Evolutionary conservation across 2,113 vertebrate species (phyloP), one percentile per base, ranked within the genome.

Genomic region (Psephotus haematonotus): DNA sequence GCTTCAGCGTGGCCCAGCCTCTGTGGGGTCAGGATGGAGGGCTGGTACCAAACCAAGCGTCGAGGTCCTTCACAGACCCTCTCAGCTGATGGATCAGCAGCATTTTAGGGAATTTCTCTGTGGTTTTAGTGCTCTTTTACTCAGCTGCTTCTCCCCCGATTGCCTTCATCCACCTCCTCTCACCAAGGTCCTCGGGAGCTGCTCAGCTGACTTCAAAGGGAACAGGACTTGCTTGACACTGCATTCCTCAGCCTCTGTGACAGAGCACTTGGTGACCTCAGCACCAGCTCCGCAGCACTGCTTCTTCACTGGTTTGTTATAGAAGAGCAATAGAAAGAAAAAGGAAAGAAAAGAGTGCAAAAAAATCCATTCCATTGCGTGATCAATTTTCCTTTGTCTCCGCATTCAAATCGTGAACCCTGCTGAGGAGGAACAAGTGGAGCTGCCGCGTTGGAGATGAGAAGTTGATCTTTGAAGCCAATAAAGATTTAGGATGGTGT

Each of bases 141-240:
- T 79, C 41, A 24, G 16, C 60, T 50, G 67, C 71, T 85, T 35
- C 91, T 95, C 50, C 14, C 14, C 20, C 70, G 39, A 55, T 82
- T 81, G 69, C 84, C 65, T 87, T 70, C 0, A 6, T 59, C 79
- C 6, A 0, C 44, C 72, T 94, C 76, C 79, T 86, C 55, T 80
- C 82, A 87, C 43, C 39, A 16, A 28, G 39, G 69, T 82, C 74
- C 70, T 43, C 0, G 0, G 69, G 81, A 96, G 65, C 62, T 0
- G 2, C 85, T 62, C 64, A 53, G 70, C 62, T 95, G 95, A 94
- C 90, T 96, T 94, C 90, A 93, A 77, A 92, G 71, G 91, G 83
- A 91, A 15, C 55, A 64, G 46, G 69, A 88, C 72, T 60, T 23
- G 80, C 46, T 92, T 60, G 85, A 78, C 86, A 79, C 31, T 15